phyloP scores from a whole-genome alignment of 2,113 vertebrate species.

The Petroica traversi region DNA sequence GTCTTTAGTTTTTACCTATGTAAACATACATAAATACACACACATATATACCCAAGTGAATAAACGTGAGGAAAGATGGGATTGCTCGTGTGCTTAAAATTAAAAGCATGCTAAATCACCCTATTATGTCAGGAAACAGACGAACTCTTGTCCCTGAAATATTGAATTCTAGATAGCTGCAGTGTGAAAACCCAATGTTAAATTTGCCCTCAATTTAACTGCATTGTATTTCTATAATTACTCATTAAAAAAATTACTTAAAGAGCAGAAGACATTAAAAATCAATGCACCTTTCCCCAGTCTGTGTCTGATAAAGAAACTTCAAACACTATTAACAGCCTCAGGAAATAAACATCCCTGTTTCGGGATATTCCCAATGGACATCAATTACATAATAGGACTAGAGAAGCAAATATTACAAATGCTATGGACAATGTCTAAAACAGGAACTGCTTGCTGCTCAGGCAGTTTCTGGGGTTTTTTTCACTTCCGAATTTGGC shows the following conservation, averaged over 20 bases:
- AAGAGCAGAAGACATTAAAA: slow-evolving; percentile 20
- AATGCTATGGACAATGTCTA: not conserved
- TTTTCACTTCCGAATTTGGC: not conserved
- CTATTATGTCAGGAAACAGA: not conserved
- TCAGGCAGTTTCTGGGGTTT: not conserved
- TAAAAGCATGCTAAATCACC: not conserved
- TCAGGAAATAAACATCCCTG: not conserved
- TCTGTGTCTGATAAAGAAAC: not conserved
- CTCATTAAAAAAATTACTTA: not conserved
- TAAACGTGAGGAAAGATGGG: not conserved
- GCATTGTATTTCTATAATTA: not conserved
- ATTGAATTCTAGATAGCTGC: not conserved
- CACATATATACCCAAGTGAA: not conserved
- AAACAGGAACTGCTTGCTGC: not conserved
- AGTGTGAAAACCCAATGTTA: not conserved
- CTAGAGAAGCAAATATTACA: not conserved
- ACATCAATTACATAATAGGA: not conserved
- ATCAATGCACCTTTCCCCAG: slow-evolving; percentile 5
- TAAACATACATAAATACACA: not conserved
- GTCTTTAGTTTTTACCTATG: not conserved
- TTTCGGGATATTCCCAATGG: not conserved
- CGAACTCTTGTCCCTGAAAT: not conserved
- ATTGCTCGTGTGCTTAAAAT: not conserved
- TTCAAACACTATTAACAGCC: not conserved
- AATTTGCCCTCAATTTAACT: not conserved